Evolutionary conservation across 2,113 vertebrate genomes (phyloP).

Genomic region (Phaetusa simplex): DNA sequence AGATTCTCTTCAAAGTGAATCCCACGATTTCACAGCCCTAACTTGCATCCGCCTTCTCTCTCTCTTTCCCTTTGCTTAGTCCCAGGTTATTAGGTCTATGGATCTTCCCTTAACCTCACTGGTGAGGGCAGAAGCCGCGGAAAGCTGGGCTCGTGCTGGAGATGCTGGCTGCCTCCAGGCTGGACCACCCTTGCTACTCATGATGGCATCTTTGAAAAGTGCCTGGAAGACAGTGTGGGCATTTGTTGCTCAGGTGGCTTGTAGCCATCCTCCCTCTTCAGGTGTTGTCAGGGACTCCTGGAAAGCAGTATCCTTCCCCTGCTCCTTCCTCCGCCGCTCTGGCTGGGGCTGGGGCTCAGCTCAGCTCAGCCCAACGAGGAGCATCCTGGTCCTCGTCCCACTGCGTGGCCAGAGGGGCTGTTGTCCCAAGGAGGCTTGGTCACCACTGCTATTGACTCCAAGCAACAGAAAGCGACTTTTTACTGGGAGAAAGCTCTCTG

Average conservation of each 20-base stretch:
- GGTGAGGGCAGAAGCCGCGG: accelerated
- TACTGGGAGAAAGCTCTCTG: not conserved
- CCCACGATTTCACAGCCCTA: not conserved
- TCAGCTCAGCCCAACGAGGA: not conserved
- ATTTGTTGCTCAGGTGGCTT: not conserved
- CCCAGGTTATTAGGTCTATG: not conserved
- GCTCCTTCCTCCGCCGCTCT: too few relatives aligned
- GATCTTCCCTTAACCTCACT: not conserved
- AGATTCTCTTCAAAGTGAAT: not conserved
- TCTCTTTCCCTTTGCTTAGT: not conserved
- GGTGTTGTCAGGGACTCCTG: not conserved
- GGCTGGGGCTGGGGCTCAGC: not conserved
- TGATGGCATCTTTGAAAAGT: not conserved
- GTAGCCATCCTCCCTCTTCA: not conserved
- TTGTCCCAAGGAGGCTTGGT: not conserved
- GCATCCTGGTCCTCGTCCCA: accelerated
- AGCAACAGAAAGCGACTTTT: accelerated
- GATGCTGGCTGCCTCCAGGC: not conserved
- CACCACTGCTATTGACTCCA: too few relatives aligned
- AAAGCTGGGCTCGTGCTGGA: not conserved
- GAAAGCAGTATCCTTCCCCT: not conserved
- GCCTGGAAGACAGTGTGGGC: too few relatives aligned
- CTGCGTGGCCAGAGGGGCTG: not conserved
- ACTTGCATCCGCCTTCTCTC: not conserved
- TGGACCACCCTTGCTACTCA: not conserved